phyloP scores from a whole-genome alignment of 2,113 vertebrate species.

The Montifringilla adamsi region DNA sequence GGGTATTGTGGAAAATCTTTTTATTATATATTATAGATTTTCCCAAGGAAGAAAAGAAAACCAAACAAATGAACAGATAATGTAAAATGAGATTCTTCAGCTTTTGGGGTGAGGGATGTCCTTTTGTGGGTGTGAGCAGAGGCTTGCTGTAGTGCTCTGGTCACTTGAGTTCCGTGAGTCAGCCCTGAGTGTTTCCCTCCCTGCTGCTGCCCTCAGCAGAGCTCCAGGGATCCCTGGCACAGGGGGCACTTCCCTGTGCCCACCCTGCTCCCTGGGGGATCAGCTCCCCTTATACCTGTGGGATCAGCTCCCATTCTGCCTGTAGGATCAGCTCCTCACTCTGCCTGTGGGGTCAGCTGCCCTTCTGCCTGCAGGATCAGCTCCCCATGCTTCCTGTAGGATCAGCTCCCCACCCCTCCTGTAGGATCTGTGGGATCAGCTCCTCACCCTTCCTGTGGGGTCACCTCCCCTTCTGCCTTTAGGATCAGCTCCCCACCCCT shows the following conservation, averaged over 20 bases:
- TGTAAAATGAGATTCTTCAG: neutral
- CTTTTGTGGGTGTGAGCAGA: slow-evolving; percentile 40
- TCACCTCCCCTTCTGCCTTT: no score
- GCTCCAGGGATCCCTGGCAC: neutral
- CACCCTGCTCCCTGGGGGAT: neutral
- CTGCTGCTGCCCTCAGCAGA: neutral
- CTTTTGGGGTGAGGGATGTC: neutral
- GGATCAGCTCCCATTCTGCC: neutral
- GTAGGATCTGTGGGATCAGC: neutral
- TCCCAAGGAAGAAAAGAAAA: neutral
- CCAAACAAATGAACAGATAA: neutral
- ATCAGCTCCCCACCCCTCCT: neutral
- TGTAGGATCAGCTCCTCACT: neutral
- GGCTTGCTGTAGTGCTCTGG: slow-evolving; percentile 32
- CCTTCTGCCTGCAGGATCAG: no score
- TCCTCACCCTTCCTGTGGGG: neutral
- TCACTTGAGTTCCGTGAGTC: slow-evolving; percentile 37
- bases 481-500: no score
- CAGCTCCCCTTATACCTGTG: neutral
- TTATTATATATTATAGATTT: neutral
- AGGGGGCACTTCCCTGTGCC: neutral
- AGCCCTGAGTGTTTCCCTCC: slow-evolving; percentile 1
- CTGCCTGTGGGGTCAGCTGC: neutral
- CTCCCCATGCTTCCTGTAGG: neutral
- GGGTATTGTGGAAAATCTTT: neutral